Evolutionary conservation across 1,140 invertebrate species (phyloP).

Genomic region (Cotesia vestalis): DNA sequence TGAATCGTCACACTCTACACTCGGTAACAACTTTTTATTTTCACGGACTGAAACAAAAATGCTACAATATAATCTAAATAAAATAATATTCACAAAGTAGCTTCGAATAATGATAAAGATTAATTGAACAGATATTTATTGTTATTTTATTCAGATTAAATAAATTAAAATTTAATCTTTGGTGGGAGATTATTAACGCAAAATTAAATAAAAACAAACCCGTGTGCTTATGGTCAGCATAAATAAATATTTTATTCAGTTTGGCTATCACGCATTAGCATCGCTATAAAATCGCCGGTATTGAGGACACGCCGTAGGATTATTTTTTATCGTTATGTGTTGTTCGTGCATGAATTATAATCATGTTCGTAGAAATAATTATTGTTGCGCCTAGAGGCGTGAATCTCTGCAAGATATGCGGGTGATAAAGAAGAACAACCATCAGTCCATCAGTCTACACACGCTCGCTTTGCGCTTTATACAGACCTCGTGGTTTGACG

Average conservation of each 20-base stretch:
- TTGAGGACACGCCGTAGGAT: not conserved
- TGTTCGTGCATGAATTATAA: constrained; percentile 13
- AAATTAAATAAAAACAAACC: too few relatives aligned
- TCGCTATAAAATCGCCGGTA: too few relatives aligned
- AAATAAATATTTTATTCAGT: too few relatives aligned
- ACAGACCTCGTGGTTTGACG: not conserved
- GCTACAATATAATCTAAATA: not conserved
- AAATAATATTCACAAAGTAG: too few relatives aligned
- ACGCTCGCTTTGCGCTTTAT: constrained; percentile 4
- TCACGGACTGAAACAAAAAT: too few relatives aligned
- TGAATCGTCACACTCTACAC: constrained; percentile 44
- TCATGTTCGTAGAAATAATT: constrained; percentile 18
- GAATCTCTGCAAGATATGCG: constrained; percentile 27
- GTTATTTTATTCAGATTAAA: too few relatives aligned
- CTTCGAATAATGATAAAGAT: too few relatives aligned
- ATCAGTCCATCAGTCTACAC: constrained; percentile 23
- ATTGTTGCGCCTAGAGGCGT: constrained; percentile 28
- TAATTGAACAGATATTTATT: too few relatives aligned
- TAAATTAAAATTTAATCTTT: too few relatives aligned
- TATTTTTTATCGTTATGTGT: constrained; percentile 3
- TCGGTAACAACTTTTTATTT: not conserved
- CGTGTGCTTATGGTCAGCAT: too few relatives aligned
- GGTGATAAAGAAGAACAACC: constrained; percentile 34
- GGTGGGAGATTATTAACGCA: too few relatives aligned
- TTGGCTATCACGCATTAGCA: too few relatives aligned